phyloP scores from a whole-genome alignment of 2,113 vertebrate genomes.

The Hippocampus guttulatus region DNA sequence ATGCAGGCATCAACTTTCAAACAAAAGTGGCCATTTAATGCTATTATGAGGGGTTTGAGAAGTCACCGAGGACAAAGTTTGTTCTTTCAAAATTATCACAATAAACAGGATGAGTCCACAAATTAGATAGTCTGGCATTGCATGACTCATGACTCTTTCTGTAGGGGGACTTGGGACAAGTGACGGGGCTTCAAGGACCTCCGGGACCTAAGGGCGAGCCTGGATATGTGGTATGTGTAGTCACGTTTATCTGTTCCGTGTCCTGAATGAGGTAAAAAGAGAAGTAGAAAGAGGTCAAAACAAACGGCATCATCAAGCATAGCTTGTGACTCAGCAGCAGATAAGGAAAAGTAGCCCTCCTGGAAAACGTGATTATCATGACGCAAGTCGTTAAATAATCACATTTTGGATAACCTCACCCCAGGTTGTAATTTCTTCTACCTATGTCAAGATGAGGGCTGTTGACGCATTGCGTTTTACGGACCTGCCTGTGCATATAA shows the following conservation, averaged over 20 bases:
- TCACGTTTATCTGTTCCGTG: constrained; percentile 9
- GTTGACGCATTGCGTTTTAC: constrained; percentile 51
- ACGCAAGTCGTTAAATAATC: constrained; percentile 50
- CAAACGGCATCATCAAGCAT: background rate
- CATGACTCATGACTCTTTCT: constrained; percentile 26
- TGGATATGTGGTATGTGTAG: constrained; percentile 60
- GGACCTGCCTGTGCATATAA: constrained; percentile 49
- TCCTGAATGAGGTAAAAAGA: too few species aligned
- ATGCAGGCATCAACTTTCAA: background rate
- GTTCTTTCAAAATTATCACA: constrained; percentile 4
- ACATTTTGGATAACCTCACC: constrained; percentile 42
- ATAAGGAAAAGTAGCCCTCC: constrained; percentile 18
- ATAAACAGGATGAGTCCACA: constrained; percentile 13
- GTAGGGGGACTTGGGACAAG: constrained; percentile 83
- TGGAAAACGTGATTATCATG: constrained; percentile 35
- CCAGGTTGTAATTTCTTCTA: constrained; percentile 51
- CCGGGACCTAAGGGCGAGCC: constrained; percentile 85
- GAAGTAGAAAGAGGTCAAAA: background rate
- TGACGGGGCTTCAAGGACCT: constrained; percentile 77
- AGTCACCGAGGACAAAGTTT: constrained; percentile 8
- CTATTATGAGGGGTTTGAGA: background rate
- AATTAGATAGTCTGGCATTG: constrained; percentile 8
- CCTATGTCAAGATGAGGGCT: constrained; percentile 45
- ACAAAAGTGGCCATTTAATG: background rate
- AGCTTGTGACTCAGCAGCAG: constrained; percentile 15